Evolutionary conservation across 2,797 vertebrate genomes (phyloP).

Genomic region (Coranthus polyacanthus): DNA sequence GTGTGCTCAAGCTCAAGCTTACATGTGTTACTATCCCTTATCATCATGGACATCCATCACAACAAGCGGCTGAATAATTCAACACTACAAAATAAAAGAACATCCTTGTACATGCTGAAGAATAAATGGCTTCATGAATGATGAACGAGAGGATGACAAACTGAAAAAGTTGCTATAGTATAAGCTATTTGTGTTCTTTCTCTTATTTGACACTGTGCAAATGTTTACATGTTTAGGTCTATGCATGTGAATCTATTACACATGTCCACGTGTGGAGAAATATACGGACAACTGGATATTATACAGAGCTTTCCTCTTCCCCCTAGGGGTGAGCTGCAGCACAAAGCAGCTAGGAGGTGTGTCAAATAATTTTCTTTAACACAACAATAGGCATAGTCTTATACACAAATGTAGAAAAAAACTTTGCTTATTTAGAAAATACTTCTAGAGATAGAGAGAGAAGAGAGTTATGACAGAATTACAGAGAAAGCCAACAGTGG

Average conservation of each 20-base stretch:
- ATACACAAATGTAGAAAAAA: slow-evolving; percentile 51
- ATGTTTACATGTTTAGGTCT: slow-evolving; percentile 19
- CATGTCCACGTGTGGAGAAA: slow-evolving; percentile 2
- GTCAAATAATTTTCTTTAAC: slow-evolving; percentile 64
- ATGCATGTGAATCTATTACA: slow-evolving; percentile 14
- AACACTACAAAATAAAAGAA: slow-evolving; percentile 79
- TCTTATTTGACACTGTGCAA: slow-evolving; percentile 7
- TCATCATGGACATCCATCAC: slow-evolving; percentile 67
- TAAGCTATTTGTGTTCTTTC: slow-evolving; percentile 35
- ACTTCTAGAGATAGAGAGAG: slow-evolving; percentile 34
- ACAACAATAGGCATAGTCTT: slow-evolving; percentile 49
- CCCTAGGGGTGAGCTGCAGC: slow-evolving; percentile 39
- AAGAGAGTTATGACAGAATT: slow-evolving; percentile 35
- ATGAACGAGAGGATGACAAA: slow-evolving; percentile 60
- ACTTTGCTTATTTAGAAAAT: slow-evolving; percentile 62
- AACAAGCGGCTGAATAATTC: slow-evolving; percentile 79
- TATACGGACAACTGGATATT: slow-evolving; percentile 41
- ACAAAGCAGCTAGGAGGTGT: slow-evolving; percentile 57
- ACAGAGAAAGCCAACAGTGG: slow-evolving; percentile 39
- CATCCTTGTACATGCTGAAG: slow-evolving; percentile 67
- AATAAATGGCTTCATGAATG: slow-evolving; percentile 74
- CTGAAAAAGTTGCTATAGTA: slow-evolving; percentile 25
- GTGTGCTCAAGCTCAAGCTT: slow-evolving; percentile 17
- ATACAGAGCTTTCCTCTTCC: slow-evolving; percentile 32
- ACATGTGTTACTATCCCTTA: slow-evolving; percentile 60